phyloP scores from a whole-genome alignment of 2,113 vertebrate genomes.

The Bubo blakistoni region DNA sequence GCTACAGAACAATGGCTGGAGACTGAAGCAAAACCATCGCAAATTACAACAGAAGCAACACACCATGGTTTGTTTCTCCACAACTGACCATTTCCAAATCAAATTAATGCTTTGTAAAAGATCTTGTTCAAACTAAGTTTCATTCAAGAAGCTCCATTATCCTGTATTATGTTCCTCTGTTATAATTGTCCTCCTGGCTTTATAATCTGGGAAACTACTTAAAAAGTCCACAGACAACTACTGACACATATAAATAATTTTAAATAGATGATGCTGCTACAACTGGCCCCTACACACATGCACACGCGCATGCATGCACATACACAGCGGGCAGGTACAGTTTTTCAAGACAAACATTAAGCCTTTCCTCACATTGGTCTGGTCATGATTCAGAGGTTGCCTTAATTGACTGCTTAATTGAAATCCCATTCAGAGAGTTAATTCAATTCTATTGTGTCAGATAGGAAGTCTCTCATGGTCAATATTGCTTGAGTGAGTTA shows the following conservation, averaged over 20 bases:
- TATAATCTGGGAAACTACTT: background rate
- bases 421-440: background rate
- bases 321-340: background rate
- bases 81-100: background rate
- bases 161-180: background rate
- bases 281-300: background rate
- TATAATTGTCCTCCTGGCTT: background rate
- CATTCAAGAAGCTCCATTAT: background rate
- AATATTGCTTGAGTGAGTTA: background rate
- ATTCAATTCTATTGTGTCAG: background rate
- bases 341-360: background rate
- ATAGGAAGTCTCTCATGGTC: background rate
- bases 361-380: background rate
- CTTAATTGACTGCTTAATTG: background rate
- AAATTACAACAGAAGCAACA: background rate
- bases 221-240: background rate
- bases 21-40: background rate
- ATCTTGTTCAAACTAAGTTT: background rate
- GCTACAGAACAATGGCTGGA: background rate
- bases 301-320: fast-evolving
- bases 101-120: background rate
- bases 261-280: background rate
- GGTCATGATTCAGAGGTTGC: background rate
- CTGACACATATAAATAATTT: background rate
- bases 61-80: background rate